Evolutionary conservation across 2,888 invertebrate genomes (phyloP), one percentile per base, ranked within the genome.

Genomic region (Sinohyriopsis cumingii): DNA sequence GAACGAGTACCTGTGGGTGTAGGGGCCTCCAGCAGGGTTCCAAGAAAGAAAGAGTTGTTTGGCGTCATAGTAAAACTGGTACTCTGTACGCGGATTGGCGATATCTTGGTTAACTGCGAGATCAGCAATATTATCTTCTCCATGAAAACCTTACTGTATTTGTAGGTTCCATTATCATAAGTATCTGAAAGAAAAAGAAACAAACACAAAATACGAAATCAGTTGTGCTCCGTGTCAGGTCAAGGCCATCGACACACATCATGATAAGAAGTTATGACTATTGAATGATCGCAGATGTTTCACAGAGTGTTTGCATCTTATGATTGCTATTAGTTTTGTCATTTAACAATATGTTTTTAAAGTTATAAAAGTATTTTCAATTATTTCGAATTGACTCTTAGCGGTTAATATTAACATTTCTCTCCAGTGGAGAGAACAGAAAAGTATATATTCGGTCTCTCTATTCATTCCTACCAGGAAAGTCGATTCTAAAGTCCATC

Each of bases 391-490:
- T 33, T 33, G 33, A 33, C 5, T 5, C 6, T 5, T 33, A 6
- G 33, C 5, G 33, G 5, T 33, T 33, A 33, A 33, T 33, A 33
- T 33, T 33, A 0, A 33, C 33, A 33, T 33, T 33, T 33, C 3
- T 33, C 6, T 33, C 19, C 15, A 64, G 6, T 9, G 9, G 22
- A 67, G 2, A 24, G 5, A 53, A 22, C n/a, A 25, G 22, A 33
- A 59, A 59, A 55, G 28, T 25, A 56, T 22, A 25, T 9, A 68
- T 56, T 22, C 0, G 6, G 45, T 18, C 22, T n/a, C n/a, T n/a
- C n/a, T n/a, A n/a, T n/a, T n/a, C n/a, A n/a, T n/a, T 66, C 68
- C 65, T 72, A 86, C 85, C 79, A 63, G 76, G 75, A 56, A 82
- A 80, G 54, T 77, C 74, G 9, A 86, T 65, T 56, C 81, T 76